Evolutionary conservation across 2,797 vertebrate species (phyloP).

Genomic region (Sebastes steindachneri): DNA sequence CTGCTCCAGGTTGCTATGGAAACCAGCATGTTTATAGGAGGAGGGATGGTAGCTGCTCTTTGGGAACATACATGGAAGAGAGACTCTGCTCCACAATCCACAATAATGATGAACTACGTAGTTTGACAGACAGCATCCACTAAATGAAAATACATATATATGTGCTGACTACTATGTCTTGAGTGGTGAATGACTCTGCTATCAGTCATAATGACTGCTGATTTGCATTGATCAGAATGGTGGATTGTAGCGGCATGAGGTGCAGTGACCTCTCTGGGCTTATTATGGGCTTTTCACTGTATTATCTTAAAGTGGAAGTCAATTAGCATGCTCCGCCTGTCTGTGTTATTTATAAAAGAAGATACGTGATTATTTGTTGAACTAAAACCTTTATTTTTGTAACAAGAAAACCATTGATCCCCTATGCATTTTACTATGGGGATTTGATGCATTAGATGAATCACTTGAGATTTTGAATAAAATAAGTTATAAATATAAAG

Average conservation of each 20-base stretch:
- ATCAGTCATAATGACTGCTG: background rate
- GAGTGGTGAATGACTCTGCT: background rate
- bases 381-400: background rate
- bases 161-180: background rate
- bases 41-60: conserved; percentile 39
- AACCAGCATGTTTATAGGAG: conserved; percentile 76
- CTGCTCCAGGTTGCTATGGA: conserved; percentile 74
- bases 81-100: background rate
- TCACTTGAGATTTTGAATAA: background rate
- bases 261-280: background rate
- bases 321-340: background rate
- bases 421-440: background rate
- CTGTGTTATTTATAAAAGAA: background rate
- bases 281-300: background rate
- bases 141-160: background rate
- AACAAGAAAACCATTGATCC: background rate
- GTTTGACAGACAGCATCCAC: background rate
- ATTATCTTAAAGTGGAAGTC: background rate
- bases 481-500: conserved; percentile 17
- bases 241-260: background rate
- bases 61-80: conserved; percentile 9
- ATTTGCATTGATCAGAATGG: background rate
- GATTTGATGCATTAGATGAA: background rate
- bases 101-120: background rate
- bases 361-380: background rate